Evolutionary conservation across 2,113 vertebrate genomes (phyloP), one percentile per base, ranked within the genome.

Genomic region (Conger conger): DNA sequence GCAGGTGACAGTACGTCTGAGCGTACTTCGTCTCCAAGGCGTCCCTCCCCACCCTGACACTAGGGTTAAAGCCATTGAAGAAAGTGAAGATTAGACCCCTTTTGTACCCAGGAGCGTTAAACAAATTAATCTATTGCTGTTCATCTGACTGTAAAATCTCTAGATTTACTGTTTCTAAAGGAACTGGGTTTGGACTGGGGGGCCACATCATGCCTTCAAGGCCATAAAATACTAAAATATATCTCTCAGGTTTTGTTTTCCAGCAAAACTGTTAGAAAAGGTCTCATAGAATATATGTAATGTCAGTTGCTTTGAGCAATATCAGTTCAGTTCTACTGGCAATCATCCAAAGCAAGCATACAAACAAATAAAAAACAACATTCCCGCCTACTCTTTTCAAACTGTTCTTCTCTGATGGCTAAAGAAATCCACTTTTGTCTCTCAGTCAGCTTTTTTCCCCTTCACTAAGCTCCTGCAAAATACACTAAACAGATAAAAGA

Each of bases 81-180:
- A 95, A 93, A 95, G 94, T 85, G 63, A 93, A 97, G 95, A 96
- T 97, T 96, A 96, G 93, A 85, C 93, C 91, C 92, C 93, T 94
- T 97, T 97, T 97, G 95, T 95, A 95, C 90, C 89, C 77, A 89
- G 92, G 91, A 94, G 95, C 96, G 94, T 97, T 96, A 96, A 96
- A 97, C 96, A 97, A 96, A 97, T 96, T 94, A 94, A 95, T 94
- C 95, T 94, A 96, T 98, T 97, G 96, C 95, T 96, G 96, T 93
- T 97, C 97, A 97, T 94, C 96, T 98, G 95, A 97, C 95, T 97
- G 96, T 96, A 96, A 98, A 99, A 97, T 97, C 96, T 95, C 95
- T 94, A 94, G 94, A 95, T 96, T 95, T 96, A 95, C 94, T 96
- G 93, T 94, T 95, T 95, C 92, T 93, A 96, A 95, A 94, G 93